phyloP scores from a whole-genome alignment of 2,888 invertebrate genomes.

The Synanthedon tipuliformis region DNA sequence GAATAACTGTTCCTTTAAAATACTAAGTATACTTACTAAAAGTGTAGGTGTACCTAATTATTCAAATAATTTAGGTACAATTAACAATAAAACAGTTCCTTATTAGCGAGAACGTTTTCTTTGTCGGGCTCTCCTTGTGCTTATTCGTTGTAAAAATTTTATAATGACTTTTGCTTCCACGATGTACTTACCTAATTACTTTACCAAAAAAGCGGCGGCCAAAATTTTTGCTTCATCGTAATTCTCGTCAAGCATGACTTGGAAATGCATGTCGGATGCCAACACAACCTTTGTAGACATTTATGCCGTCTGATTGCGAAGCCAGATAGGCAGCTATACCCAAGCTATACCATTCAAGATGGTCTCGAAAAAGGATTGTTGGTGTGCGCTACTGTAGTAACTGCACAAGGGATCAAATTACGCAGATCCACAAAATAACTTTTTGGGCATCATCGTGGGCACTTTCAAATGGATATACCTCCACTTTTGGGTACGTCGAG shows the following conservation, averaged over 20 bases:
- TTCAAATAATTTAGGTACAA: constrained; percentile 1
- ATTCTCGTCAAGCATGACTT: constrained; percentile 22
- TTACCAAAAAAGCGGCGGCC: constrained; percentile 25
- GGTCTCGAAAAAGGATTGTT: no score
- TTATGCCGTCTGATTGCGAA: neutral
- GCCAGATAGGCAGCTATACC: no score
- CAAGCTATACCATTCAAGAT: no score
- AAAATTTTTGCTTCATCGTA: constrained; percentile 35
- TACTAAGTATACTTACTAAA: no score
- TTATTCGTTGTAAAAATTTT: constrained; percentile 30
- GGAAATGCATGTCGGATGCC: constrained; percentile 19
- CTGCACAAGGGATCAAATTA: no score
- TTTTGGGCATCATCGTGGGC: no score
- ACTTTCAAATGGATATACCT: no score
- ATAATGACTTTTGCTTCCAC: constrained; percentile 31
- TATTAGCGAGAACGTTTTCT: constrained; percentile 13
- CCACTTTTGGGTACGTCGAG: no score
- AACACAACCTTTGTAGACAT: constrained; percentile 16
- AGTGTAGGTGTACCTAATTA: no score
- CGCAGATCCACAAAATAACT: no score
- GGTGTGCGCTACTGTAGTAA: no score
- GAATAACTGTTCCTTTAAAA: no score
- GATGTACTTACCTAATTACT: constrained; percentile 39
- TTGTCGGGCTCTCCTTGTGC: constrained; percentile 21
- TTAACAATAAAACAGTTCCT: constrained; percentile 4